A percentile compares a stretch with the other conserved stretches of the same genome.
phyloP scores from a whole-genome alignment of 2,113 vertebrate species.

The Sinocyclocheilus anshuiensis region DNA sequence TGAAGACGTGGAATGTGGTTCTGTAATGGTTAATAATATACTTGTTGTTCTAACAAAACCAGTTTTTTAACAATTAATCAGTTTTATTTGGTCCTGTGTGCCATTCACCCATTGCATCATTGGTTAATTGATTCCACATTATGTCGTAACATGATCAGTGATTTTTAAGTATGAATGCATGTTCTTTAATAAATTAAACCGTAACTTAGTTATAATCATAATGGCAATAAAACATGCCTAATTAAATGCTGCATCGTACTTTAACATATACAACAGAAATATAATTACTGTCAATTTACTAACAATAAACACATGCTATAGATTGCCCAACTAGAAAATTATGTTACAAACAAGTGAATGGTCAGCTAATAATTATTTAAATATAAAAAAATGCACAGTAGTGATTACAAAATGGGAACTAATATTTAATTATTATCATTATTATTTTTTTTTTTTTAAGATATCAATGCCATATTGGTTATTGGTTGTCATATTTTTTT shows the following conservation, averaged over 20 bases:
- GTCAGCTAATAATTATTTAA: not conserved
- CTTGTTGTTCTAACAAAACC: slow-evolving; percentile 38
- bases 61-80: not conserved
- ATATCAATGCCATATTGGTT: not conserved
- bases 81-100: no score
- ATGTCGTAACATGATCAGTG: not conserved
- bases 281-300: slow-evolving; percentile 34
- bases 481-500: not conserved
- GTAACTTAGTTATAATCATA: not conserved
- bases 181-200: slow-evolving; percentile 18
- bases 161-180: slow-evolving; percentile 51
- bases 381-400: not conserved
- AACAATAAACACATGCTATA: slow-evolving; percentile 28
- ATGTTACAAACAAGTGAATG: not conserved
- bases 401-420: not conserved
- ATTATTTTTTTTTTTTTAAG: no score
- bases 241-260: slow-evolving; percentile 7
- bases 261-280: slow-evolving; percentile 41
- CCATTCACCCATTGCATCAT: no score
- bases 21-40: slow-evolving; percentile 34
- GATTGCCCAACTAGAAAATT: not conserved
- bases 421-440: not conserved
- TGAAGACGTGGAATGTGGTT: slow-evolving; percentile 52
- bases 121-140: not conserved
- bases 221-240: not conserved